phyloP scores from a whole-genome alignment of 1,140 invertebrate species.

The Drosophila simulans region DNA sequence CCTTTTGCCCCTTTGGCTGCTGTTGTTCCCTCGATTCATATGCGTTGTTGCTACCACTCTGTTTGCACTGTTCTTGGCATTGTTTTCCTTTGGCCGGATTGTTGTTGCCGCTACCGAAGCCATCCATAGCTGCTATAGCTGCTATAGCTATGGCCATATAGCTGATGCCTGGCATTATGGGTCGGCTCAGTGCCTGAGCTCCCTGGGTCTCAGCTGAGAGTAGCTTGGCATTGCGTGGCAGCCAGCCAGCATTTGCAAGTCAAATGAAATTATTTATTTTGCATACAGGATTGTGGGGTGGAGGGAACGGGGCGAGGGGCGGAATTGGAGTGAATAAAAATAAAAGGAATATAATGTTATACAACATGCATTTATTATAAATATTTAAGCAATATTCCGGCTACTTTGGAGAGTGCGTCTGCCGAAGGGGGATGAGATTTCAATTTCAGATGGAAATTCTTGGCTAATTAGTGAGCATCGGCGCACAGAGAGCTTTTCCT shows the following conservation, averaged over 20 bases:
- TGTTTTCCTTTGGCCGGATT: constrained; percentile 45
- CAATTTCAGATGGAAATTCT: constrained; percentile 51
- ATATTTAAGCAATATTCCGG: constrained; percentile 52
- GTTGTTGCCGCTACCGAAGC: constrained; percentile 2
- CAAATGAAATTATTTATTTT: constrained; percentile 80
- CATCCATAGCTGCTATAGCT: constrained; percentile 5
- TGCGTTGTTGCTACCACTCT: constrained; percentile 55
- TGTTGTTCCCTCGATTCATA: constrained; percentile 29
- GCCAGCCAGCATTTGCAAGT: constrained; percentile 71
- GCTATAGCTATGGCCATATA: constrained; percentile 20
- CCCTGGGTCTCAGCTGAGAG: constrained; percentile 33
- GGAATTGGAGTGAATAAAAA: constrained; percentile 19
- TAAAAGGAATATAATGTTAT: constrained; percentile 38
- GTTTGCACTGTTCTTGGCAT: constrained; percentile 63
- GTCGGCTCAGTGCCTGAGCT: constrained; percentile 13
- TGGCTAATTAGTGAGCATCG: constrained; percentile 50
- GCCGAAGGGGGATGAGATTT: constrained; percentile 12
- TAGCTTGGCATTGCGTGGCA: constrained; percentile 43
- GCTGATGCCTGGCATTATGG: constrained; percentile 52
- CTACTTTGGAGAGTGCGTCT: constrained; percentile 15
- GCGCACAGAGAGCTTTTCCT: not conserved
- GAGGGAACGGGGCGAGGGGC: no score
- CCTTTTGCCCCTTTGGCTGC: not conserved
- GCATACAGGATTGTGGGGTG: constrained; percentile 9
- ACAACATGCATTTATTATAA: constrained; percentile 57